A percentile compares a stretch with the other conserved stretches of the same genome.
phyloP scores from a whole-genome alignment of 2,888 invertebrate species.

The Calliphora vomitoria region DNA sequence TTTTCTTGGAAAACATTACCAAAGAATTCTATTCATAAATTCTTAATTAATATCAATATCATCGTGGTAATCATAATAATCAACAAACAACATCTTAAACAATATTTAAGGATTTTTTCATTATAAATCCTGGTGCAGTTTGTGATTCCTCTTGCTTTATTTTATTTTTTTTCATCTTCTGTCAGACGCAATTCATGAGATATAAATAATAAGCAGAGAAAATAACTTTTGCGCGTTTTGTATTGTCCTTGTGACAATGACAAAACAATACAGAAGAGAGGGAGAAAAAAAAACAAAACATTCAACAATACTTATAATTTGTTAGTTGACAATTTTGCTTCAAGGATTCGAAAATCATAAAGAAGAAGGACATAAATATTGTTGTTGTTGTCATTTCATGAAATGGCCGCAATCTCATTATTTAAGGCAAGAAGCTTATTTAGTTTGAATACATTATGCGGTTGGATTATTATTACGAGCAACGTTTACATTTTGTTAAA shows the following conservation, averaged over 20 bases:
- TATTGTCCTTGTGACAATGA: constrained; percentile 61
- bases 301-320: constrained; percentile 53
- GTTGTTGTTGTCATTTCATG: constrained; percentile 62
- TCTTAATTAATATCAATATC: constrained; percentile 36
- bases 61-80: constrained; percentile 36
- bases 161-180: neutral
- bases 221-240: constrained; percentile 35
- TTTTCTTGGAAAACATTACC: neutral
- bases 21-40: constrained; percentile 28
- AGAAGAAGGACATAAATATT: constrained; percentile 27
- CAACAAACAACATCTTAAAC: constrained; percentile 21
- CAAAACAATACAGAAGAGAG: constrained; percentile 22
- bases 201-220: constrained; percentile 23
- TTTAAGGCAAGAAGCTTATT: constrained; percentile 66
- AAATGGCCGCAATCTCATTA: constrained; percentile 68
- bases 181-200: constrained; percentile 51
- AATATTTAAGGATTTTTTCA: constrained; percentile 42
- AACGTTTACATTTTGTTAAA: constrained; percentile 28
- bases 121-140: constrained; percentile 26
- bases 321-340: constrained; percentile 60
- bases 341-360: constrained; percentile 53
- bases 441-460: constrained; percentile 67
- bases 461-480: constrained; percentile 62
- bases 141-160: neutral
- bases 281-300: constrained; percentile 25